Conservation (phyloP, 2,113 vertebrate species). For the Vombatus ursinus region DNA sequence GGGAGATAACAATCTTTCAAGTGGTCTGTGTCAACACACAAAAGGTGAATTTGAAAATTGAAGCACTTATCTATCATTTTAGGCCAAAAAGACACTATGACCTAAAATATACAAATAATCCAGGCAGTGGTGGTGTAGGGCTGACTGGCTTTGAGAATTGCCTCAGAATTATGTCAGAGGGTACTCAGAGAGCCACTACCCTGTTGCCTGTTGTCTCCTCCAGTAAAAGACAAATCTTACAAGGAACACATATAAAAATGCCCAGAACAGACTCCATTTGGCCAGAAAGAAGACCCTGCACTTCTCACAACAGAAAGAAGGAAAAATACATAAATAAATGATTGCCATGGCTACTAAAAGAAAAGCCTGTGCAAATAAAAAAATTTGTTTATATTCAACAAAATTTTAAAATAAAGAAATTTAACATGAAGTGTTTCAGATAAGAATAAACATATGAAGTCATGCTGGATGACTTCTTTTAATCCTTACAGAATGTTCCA, state of each 20-base stretch:
- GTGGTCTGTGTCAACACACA: neutral
- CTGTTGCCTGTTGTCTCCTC: neutral
- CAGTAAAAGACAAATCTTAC: neutral
- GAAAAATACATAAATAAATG: neutral
- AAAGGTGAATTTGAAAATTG: neutral
- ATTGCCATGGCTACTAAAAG: neutral
- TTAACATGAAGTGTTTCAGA: too few relatives aligned
- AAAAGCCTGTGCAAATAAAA: neutral
- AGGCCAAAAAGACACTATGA: neutral
- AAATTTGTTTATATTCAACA: too few relatives aligned
- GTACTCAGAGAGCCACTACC: neutral
- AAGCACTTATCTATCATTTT: neutral
- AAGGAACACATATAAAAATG: neutral
- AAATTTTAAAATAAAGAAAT: too few relatives aligned
- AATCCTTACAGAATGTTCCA: too few relatives aligned
- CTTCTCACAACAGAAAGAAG: neutral
- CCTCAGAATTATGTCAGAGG: neutral
- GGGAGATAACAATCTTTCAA: neutral
- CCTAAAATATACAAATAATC: neutral
- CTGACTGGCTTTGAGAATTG: neutral
- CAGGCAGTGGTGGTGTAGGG: neutral
- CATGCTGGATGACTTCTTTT: too few relatives aligned
- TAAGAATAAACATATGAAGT: too few relatives aligned
- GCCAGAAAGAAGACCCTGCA: neutral
- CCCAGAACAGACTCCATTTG: neutral